Evolutionary conservation across 2,888 invertebrate genomes (phyloP), one percentile per base, ranked within the genome.

Genomic region (Mythimna pallens): DNA sequence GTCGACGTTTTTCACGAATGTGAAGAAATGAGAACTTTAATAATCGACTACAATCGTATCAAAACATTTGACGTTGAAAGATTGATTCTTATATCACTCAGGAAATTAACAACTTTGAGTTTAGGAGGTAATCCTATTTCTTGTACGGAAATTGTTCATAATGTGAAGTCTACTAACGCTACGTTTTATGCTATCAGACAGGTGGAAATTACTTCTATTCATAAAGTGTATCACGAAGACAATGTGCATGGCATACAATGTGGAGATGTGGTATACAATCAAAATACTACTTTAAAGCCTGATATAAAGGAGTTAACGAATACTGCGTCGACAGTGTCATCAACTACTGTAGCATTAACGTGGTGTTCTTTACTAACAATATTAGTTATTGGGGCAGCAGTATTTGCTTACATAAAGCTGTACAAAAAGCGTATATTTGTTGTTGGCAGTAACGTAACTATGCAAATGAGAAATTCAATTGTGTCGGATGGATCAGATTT

Each of bases 201-300:
- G 25, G 86, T 95, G 5, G 91, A 92, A 77, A 91, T 96, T 1
- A 95, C 95, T 25, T 93, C 95, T 10, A 88, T 94, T 20, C 88
- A 96, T 73, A 94, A 94, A 86, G 87, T 95, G 65, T 95, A 90
- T 80, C 94, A 95, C 50, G 95, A 95, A 74, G 96, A 96, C 66
- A 96, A 96, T 81, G 96, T 95, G 0, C 90, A 94, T 78, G 95
- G 95, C 12, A 95, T 96, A 34, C 89, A 89, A 84, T 96, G 95
- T 88, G 95, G 96, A 3, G 90, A 92, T 63, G 78, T 77, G 20
- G 79, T 76, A 36, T 57, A 69, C 52, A 77, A 61, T 76, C 70
- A 20, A 80, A 82, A 79, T 50, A 62, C 76, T n/a, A 43, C 75
- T 55, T 14, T n/a, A 12, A 67, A 73, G 20, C 40, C 65, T 8